Evolutionary conservation across 2,797 vertebrate species (phyloP), one percentile per base, ranked within the genome.

Genomic region (Periparus ater): DNA sequence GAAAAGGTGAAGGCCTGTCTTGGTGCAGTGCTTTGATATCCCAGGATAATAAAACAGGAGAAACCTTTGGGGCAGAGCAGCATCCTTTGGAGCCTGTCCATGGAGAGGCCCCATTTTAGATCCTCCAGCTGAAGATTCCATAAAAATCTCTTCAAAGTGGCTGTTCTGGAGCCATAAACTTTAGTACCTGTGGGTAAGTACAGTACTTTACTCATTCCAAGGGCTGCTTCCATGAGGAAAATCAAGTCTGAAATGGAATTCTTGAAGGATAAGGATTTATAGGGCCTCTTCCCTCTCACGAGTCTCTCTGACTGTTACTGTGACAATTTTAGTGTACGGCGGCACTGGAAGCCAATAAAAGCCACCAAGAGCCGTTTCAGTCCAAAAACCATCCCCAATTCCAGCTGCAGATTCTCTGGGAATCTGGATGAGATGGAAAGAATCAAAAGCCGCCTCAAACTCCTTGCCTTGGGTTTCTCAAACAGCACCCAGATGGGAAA

Each of bases 21-120:
- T 53, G 13, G 38, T 1, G 0, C 0, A 0, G 9, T 34, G 13
- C 21, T 40, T 54, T 54, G 26, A 17, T 0, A 1, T 11, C 80
- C 15, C 36, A 36, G 15, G 25, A 36, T 32, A 18, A 50, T 23
- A 38, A 47, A 34, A 19, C 6, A 3, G 40, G 6, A 80, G 5
- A 27, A 77, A 38, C 14, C 7, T 42, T 36, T 32, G 18, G 34
- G 76, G 32, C 8, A 47, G 17, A 50, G 10, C 70, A 67, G 26
- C 14, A 23, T 5, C 18, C 32, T 88, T 20, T 72, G 34, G 15
- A 60, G 7, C 22, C 75, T 72, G n/a, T 26, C 75, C 34, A 0
- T 7, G 30, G 38, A 82, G 47, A 29, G 34, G 38, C 50, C 60
- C 7, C 42, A 11, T n/a, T 81, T 62, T 29, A 65, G 61, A 77